These are phyloP conservation scores for Thymelicus lineola DNA, from an alignment of 2,888 invertebrate species.

Conservation along the genomic window DNA sequence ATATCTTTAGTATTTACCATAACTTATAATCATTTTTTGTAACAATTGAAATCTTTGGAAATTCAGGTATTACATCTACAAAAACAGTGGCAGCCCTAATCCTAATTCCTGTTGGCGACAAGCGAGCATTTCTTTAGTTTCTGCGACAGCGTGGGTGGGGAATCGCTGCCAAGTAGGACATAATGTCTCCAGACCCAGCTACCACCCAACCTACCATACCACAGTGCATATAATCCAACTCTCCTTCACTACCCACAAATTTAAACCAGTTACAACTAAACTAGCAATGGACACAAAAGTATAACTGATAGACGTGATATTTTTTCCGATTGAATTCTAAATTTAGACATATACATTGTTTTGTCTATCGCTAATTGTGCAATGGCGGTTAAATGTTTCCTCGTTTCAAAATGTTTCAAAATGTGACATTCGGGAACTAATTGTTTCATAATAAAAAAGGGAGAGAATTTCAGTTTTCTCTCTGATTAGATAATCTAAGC, in stretches of 20 bases:
- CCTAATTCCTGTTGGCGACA: constrained; percentile 47
- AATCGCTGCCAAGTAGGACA: constrained; percentile 77
- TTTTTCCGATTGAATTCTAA: constrained; percentile 60
- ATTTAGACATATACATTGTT: constrained; percentile 72
- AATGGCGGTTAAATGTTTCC: constrained; percentile 74
- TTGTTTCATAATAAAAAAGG: constrained; percentile 63
- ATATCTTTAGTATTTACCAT: too few species aligned
- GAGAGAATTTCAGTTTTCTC: constrained; percentile 40
- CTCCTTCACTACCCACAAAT: constrained; percentile 9
- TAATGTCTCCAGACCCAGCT: constrained; percentile 64
- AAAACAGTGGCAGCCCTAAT: not conserved
- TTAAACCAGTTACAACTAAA: constrained; percentile 6
- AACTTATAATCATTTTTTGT: too few species aligned
- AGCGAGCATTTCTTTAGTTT: constrained; percentile 65
- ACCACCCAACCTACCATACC: constrained; percentile 46
- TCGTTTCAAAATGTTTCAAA: constrained; percentile 72
- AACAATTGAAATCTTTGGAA: too few species aligned
- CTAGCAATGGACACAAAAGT: constrained; percentile 29
- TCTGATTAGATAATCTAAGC: not conserved
- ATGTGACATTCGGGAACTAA: constrained; percentile 62
- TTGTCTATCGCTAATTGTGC: constrained; percentile 75
- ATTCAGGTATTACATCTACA: not conserved
- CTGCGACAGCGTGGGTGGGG: constrained; percentile 64
- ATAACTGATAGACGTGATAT: constrained; percentile 42
- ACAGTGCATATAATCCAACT: constrained; percentile 38